Percentiles rank a stretch among this genome's conserved stretches.
Evolutionary conservation across 1,140 invertebrate species (phyloP).

Genomic region (Scylla paramamosain): DNA sequence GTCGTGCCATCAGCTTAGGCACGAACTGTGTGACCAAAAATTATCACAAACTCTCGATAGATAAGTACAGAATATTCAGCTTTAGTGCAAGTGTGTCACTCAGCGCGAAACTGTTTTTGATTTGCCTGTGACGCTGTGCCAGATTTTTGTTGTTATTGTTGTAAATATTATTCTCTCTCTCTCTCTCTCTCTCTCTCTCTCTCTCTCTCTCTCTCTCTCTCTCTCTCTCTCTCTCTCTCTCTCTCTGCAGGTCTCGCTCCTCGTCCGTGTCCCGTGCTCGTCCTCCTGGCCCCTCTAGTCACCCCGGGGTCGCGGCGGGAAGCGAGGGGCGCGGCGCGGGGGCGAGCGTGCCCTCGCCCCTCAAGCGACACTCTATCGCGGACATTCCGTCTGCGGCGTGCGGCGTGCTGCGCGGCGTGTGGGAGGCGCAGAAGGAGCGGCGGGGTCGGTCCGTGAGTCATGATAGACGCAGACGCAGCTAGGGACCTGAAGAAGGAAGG

Average conservation of each 20-base stretch:
- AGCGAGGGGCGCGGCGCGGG: conserved; percentile 38
- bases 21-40: too few relatives aligned
- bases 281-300: conserved; percentile 37
- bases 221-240: conserved; percentile 39
- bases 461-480: conserved; percentile 44
- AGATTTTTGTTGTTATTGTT: too few relatives aligned
- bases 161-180: too few relatives aligned
- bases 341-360: background rate
- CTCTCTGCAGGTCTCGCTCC: conserved; percentile 58
- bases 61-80: too few relatives aligned
- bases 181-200: background rate
- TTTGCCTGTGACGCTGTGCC: too few relatives aligned
- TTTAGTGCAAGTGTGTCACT: too few relatives aligned
- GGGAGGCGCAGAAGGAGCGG: conserved; percentile 67
- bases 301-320: conserved; percentile 15
- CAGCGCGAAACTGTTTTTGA: too few relatives aligned
- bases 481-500: background rate
- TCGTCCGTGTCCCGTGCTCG: conserved; percentile 48
- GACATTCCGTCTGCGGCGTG: conserved; percentile 65
- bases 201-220: background rate
- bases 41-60: too few relatives aligned
- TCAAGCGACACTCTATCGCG: conserved; percentile 74
- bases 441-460: conserved; percentile 58
- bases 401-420: conserved; percentile 57
- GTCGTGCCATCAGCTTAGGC: too few relatives aligned